Percentiles rank a stretch among this genome's conserved stretches.
Evolutionary conservation across 2,888 invertebrate species (phyloP).

Genomic region (Nematopogon swammerdamellus): DNA sequence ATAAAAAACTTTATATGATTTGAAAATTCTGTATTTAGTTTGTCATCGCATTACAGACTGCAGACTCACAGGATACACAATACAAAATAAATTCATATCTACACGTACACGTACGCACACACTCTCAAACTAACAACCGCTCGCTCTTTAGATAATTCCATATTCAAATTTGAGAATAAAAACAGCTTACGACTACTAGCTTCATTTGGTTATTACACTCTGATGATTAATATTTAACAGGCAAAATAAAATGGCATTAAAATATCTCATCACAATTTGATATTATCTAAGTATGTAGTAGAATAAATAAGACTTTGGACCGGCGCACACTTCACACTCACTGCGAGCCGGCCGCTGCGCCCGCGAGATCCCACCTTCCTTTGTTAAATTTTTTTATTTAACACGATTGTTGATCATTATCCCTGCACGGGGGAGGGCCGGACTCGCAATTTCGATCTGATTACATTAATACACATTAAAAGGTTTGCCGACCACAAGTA

Average conservation of each 20-base stretch:
- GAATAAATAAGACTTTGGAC: slow-evolving; percentile 23
- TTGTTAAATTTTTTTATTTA: no score
- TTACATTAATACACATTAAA: no score
- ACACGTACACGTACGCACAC: background rate
- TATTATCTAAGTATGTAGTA: slow-evolving; percentile 28
- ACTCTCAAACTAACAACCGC: background rate
- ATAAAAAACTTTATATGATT: no score
- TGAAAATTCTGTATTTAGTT: no score
- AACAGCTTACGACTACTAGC: slow-evolving; percentile 47
- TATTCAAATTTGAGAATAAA: slow-evolving; percentile 23
- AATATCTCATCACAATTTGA: slow-evolving; percentile 46
- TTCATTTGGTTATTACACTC: slow-evolving; percentile 52
- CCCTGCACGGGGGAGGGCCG: no score
- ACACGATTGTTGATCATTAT: no score
- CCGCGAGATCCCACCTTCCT: no score
- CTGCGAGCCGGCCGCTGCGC: no score
- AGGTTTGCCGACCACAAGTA: no score
- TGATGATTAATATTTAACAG: slow-evolving; percentile 44
- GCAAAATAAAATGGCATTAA: slow-evolving; percentile 46
- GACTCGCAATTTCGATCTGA: no score
- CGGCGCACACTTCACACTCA: background rate
- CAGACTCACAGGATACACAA: background rate
- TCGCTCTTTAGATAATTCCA: background rate
- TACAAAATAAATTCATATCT: background rate
- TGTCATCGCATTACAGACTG: background rate